phyloP scores from a whole-genome alignment of 2,113 vertebrate species.

The Pluvianellus socialis region DNA sequence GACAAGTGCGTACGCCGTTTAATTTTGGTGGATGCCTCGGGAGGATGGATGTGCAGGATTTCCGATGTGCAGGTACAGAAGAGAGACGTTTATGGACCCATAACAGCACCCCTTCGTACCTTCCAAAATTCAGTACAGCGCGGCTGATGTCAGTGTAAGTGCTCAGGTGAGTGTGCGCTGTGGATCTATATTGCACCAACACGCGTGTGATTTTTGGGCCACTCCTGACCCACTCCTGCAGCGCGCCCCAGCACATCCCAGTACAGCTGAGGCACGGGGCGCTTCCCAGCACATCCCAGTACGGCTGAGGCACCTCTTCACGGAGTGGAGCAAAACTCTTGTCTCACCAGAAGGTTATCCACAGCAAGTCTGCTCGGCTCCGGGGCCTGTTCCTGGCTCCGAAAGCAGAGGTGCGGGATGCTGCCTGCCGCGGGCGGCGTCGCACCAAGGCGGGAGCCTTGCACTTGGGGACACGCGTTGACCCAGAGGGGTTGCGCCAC shows the following conservation, averaged over 20 bases:
- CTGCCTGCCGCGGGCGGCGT: rapidly evolving
- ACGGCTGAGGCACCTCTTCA: not conserved
- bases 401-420: not conserved
- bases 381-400: rapidly evolving
- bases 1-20: rapidly evolving
- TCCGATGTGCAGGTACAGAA: not conserved
- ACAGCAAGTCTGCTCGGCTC: no score
- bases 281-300: not conserved
- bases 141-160: rapidly evolving
- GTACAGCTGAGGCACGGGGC: not conserved
- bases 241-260: not conserved
- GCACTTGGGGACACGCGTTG: rapidly evolving
- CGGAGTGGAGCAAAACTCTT: rapidly evolving
- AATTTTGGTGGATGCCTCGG: not conserved
- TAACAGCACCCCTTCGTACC: not conserved
- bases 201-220: rapidly evolving
- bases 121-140: not conserved
- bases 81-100: rapidly evolving
- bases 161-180: not conserved
- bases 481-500: rapidly evolving
- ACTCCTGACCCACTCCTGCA: rapidly evolving
- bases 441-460: rapidly evolving
- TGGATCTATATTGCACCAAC: not conserved
- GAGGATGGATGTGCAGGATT: not conserved
- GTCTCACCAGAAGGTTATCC: not conserved